phyloP scores from a whole-genome alignment of 2,797 vertebrate genomes.

The Malacoctenus gilli region DNA sequence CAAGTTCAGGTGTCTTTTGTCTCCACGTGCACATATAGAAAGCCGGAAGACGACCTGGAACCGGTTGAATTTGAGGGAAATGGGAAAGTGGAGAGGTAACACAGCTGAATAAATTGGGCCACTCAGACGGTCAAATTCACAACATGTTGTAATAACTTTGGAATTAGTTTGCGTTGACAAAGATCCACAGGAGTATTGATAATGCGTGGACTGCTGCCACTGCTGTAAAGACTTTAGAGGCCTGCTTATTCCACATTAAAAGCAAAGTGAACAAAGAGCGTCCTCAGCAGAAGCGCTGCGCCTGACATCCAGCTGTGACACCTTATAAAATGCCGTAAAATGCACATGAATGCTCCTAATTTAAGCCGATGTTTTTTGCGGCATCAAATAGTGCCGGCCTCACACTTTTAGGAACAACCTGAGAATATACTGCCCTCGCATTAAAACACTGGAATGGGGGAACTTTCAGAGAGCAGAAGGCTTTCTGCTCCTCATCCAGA shows the following conservation, averaged over 20 bases:
- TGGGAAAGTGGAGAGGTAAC: conserved; percentile 19
- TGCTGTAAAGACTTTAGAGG: conserved; percentile 5
- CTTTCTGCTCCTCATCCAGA: conserved; percentile 19
- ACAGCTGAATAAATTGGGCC: conserved; percentile 31
- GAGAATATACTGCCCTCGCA: not conserved
- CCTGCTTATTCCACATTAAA: conserved; percentile 1
- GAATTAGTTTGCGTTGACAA: conserved; percentile 16
- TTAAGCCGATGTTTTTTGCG: conserved; percentile 16
- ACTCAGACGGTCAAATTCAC: conserved; percentile 23
- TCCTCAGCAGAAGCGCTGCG: conserved; percentile 12
- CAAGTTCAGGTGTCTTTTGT: conserved; percentile 68
- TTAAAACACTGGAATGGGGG: conserved; percentile 30
- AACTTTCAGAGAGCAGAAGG: conserved; percentile 2
- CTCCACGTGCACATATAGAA: conserved; percentile 16
- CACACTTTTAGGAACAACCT: not conserved
- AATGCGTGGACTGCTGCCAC: conserved; percentile 3
- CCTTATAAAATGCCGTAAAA: conserved; percentile 31
- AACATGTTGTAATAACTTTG: conserved; percentile 36
- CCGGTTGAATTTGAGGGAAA: conserved; percentile 15
- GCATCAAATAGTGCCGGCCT: conserved; percentile 5
- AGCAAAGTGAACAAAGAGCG: not conserved
- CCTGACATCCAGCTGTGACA: conserved; percentile 29
- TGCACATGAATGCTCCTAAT: conserved; percentile 9
- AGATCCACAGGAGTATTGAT: conserved; percentile 12
- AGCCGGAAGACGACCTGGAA: conserved; percentile 43